These are phyloP conservation scores for Pseudococcus longispinus DNA, from an alignment of 2,888 invertebrate genomes.

Conservation along the genomic window DNA sequence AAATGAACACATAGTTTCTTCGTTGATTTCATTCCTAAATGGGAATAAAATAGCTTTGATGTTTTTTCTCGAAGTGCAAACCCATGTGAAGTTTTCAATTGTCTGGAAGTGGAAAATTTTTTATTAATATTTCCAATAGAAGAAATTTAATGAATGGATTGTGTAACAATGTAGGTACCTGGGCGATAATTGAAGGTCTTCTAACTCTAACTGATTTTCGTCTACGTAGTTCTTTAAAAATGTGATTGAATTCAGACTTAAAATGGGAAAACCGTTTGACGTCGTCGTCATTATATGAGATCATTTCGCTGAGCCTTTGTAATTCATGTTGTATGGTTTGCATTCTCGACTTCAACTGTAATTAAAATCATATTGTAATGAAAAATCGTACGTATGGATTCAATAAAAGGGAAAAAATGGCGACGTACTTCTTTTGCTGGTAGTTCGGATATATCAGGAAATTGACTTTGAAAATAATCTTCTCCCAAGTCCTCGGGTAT, in stretches of 20 bases:
- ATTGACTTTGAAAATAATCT: constrained; percentile 61
- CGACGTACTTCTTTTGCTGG: constrained; percentile 60
- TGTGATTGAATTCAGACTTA: constrained; percentile 55
- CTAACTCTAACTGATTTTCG: constrained; percentile 56
- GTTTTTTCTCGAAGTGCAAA: constrained; percentile 41
- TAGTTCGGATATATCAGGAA: constrained; percentile 62
- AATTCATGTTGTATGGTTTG: constrained; percentile 53
- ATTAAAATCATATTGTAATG: neutral
- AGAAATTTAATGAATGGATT: too few species aligned
- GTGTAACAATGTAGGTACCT: constrained; percentile 36
- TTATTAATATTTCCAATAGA: too few species aligned
- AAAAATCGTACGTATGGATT: too few species aligned
- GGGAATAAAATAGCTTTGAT: constrained; percentile 47
- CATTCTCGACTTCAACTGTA: constrained; percentile 53
- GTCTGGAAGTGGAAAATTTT: neutral
- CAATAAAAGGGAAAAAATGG: neutral
- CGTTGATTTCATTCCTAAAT: constrained; percentile 25
- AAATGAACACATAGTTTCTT: constrained; percentile 33
- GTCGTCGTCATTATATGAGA: constrained; percentile 51
- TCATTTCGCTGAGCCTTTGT: constrained; percentile 51
- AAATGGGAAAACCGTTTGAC: constrained; percentile 49
- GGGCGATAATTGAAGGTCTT: constrained; percentile 42
- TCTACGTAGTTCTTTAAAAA: constrained; percentile 54
- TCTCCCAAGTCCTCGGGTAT: constrained; percentile 65
- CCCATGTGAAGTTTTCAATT: constrained; percentile 25